Evolutionary conservation across 2,797 vertebrate species (phyloP).

Genomic region (Pterois miles): DNA sequence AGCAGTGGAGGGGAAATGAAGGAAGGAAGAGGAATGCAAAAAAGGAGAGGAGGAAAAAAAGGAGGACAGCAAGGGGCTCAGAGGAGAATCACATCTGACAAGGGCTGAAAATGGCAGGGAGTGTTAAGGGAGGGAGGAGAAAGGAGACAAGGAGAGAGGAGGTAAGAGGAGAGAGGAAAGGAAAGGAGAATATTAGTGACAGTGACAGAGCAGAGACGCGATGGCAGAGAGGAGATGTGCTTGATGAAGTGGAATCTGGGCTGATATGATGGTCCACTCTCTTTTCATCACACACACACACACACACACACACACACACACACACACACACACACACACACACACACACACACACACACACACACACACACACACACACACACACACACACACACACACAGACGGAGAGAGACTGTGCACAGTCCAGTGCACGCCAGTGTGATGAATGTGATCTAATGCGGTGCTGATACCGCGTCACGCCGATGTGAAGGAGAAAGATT

Average conservation of each 20-base stretch:
- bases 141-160: not conserved
- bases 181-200: slow-evolving; percentile 14
- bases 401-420: not conserved
- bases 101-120: slow-evolving; percentile 11
- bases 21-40: slow-evolving; percentile 12
- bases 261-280: slow-evolving; percentile 52
- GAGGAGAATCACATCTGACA: slow-evolving; percentile 52
- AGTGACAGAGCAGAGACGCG: slow-evolving; percentile 10
- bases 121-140: not conserved
- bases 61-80: slow-evolving; percentile 6
- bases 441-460: not conserved
- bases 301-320: not conserved
- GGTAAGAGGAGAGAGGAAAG: not conserved
- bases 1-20: slow-evolving; percentile 2
- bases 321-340: not conserved
- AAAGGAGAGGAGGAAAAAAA: not conserved
- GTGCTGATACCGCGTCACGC: not conserved
- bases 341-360: not conserved
- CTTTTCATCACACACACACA: slow-evolving; percentile 1
- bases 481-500: not conserved
- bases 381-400: not conserved
- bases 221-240: slow-evolving; percentile 47
- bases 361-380: not conserved
- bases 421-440: not conserved
- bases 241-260: slow-evolving; percentile 57